Evolutionary conservation across 2,888 invertebrate species (phyloP).

Genomic region (Bibio marci): DNA sequence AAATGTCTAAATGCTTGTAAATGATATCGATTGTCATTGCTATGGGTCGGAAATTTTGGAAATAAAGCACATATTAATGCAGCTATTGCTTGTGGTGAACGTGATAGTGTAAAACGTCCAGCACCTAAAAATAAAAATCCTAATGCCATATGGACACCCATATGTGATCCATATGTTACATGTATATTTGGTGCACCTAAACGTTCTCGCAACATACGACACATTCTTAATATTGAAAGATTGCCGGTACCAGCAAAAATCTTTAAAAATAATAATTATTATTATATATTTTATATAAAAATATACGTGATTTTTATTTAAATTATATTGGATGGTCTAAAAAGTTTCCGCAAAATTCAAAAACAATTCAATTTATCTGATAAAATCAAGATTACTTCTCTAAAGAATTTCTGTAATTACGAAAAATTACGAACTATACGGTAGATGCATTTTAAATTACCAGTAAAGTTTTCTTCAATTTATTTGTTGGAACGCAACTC

Average conservation of each 20-base stretch:
- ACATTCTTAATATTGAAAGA: conserved; percentile 59
- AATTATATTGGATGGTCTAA: conserved; percentile 8
- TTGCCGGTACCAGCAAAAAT: conserved; percentile 95
- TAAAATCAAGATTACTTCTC: no score
- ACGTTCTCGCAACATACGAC: conserved; percentile 67
- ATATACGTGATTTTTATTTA: conserved; percentile 1
- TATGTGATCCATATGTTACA: conserved; percentile 78
- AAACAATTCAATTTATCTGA: no score
- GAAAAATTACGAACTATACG: no score
- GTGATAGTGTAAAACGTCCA: conserved; percentile 70
- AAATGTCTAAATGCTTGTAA: conserved; percentile 92
- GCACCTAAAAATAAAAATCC: conserved; percentile 90
- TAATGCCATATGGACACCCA: conserved; percentile 89
- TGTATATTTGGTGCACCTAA: conserved; percentile 54
- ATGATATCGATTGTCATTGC: conserved; percentile 93
- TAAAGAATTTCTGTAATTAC: no score
- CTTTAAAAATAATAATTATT: conserved; percentile 22
- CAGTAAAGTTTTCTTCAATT: no score
- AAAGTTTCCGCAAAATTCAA: background rate
- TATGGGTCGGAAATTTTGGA: conserved; percentile 92
- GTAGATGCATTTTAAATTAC: no score
- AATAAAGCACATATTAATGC: conserved; percentile 86
- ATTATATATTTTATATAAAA: background rate
- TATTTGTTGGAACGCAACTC: no score
- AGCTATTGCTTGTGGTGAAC: conserved; percentile 71